Evolutionary conservation across 1,140 invertebrate genomes (phyloP).

Genomic region (Aphelenchoides fujianensis): DNA sequence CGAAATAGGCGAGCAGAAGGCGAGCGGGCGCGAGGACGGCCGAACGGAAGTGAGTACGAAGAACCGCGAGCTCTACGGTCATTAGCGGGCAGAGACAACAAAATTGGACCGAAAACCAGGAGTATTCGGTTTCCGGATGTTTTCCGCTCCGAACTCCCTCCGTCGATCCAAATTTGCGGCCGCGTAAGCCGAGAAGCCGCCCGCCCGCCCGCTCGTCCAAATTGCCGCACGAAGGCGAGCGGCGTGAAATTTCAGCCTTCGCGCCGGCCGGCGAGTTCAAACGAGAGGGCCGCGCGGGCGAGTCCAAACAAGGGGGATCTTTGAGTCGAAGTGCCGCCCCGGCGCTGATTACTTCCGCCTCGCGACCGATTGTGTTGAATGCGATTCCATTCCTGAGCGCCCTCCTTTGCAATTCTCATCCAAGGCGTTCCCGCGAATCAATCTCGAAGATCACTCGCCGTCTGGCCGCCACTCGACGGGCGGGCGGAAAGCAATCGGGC

Average conservation of each 20-base stretch:
- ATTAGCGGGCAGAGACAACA: too few relatives aligned
- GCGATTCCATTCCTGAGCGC: too few relatives aligned
- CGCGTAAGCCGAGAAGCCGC: neutral
- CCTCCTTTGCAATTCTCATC: too few relatives aligned
- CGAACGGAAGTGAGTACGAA: too few relatives aligned
- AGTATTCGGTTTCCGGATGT: neutral
- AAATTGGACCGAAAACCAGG: neutral
- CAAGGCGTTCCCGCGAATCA: too few relatives aligned
- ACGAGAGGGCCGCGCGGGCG: neutral
- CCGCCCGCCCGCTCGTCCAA: too few relatives aligned
- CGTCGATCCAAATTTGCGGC: neutral
- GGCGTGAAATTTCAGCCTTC: conserved; percentile 2
- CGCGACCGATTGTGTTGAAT: too few relatives aligned
- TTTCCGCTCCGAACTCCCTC: too few relatives aligned
- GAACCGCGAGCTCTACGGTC: too few relatives aligned
- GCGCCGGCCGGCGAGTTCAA: neutral
- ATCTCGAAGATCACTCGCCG: neutral
- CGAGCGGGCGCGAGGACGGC: too few relatives aligned
- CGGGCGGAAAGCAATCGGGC: neutral
- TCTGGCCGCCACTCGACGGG: neutral
- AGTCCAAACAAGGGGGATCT: neutral
- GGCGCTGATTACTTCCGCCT: too few relatives aligned
- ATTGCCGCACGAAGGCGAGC: neutral
- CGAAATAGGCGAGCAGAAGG: too few relatives aligned
- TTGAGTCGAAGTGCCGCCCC: neutral